phyloP scores from a whole-genome alignment of 2,888 invertebrate species.

The Pemphredon lugubris region DNA sequence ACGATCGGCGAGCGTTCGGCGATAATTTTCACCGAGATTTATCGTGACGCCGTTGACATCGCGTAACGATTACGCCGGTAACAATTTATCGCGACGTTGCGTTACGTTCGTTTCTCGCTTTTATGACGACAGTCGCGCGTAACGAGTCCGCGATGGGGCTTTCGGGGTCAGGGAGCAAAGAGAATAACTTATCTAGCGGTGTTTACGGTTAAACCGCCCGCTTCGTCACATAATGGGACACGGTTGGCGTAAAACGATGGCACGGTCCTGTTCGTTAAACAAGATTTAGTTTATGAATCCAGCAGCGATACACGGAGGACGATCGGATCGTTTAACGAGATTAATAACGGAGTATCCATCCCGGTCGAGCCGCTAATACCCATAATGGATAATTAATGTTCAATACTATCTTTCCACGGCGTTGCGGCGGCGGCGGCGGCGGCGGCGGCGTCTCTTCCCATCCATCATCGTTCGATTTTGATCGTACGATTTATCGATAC shows the following conservation, averaged over 20 bases:
- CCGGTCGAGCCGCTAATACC: constrained; percentile 25
- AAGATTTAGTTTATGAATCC: constrained; percentile 51
- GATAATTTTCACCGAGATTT: constrained; percentile 44
- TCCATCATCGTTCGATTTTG: constrained; percentile 39
- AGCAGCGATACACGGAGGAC: constrained; percentile 19
- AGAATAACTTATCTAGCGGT: constrained; percentile 53
- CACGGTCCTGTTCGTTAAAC: constrained; percentile 29
- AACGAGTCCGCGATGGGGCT: constrained; percentile 51
- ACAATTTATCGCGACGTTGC: constrained; percentile 59
- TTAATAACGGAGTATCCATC: constrained; percentile 47
- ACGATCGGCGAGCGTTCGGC: constrained; percentile 17
- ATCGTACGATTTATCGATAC: constrained; percentile 10
- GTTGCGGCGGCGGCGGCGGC: no score
- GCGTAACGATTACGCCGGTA: constrained; percentile 50
- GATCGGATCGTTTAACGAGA: constrained; percentile 44
- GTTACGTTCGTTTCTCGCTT: constrained; percentile 47
- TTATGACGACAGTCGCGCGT: constrained; percentile 54
- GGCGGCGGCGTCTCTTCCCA: constrained; percentile 19
- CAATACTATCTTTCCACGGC: constrained; percentile 43
- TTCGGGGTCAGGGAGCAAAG: constrained; percentile 51
- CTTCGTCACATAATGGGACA: not conserved
- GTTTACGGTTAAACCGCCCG: constrained; percentile 43
- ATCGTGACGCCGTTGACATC: constrained; percentile 17
- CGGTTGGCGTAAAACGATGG: constrained; percentile 26
- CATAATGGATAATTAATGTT: constrained; percentile 51